Percentiles rank a stretch among this genome's conserved stretches.
Conservation (phyloP, 2,888 invertebrate species). For the Fissipunctia ypsillon region DNA sequence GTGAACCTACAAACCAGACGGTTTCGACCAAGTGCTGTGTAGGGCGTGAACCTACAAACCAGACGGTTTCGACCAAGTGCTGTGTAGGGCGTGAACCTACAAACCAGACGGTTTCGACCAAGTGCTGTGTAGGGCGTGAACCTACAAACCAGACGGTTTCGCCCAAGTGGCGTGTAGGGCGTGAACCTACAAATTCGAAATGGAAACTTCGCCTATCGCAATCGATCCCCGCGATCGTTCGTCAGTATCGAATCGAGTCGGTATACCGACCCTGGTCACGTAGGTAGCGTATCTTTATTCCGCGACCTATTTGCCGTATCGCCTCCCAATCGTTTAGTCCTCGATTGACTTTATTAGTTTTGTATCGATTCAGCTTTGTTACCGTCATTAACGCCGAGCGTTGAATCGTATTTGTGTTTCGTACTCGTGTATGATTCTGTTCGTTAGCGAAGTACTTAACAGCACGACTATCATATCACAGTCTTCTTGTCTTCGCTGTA, state of each 20-base stretch:
- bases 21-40: no score
- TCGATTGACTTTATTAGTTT: slow-evolving; percentile 73
- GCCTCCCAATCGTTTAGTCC: slow-evolving; percentile 73
- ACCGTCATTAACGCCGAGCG: slow-evolving; percentile 68
- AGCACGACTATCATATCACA: slow-evolving; percentile 39
- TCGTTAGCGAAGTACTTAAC: slow-evolving; percentile 61
- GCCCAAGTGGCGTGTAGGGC: slow-evolving; percentile 53
- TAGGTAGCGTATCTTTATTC: slow-evolving; percentile 71
- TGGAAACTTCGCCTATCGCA: slow-evolving; percentile 58
- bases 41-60: no score
- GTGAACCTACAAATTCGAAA: slow-evolving; percentile 67
- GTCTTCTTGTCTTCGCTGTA: slow-evolving; percentile 48
- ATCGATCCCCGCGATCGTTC: slow-evolving; percentile 66
- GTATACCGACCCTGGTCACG: slow-evolving; percentile 71
- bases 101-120: slow-evolving; percentile 49
- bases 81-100: no score
- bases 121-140: no score
- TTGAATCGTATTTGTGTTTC: slow-evolving; percentile 68
- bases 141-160: slow-evolving; percentile 44
- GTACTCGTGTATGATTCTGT: slow-evolving; percentile 48
- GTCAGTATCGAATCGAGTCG: slow-evolving; percentile 64
- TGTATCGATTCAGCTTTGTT: slow-evolving; percentile 71
- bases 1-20: slow-evolving; percentile 43
- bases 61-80: slow-evolving; percentile 45
- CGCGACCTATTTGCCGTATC: slow-evolving; percentile 73